phyloP scores from a whole-genome alignment of 2,113 vertebrate genomes.

The Gopherus evgoodei region DNA sequence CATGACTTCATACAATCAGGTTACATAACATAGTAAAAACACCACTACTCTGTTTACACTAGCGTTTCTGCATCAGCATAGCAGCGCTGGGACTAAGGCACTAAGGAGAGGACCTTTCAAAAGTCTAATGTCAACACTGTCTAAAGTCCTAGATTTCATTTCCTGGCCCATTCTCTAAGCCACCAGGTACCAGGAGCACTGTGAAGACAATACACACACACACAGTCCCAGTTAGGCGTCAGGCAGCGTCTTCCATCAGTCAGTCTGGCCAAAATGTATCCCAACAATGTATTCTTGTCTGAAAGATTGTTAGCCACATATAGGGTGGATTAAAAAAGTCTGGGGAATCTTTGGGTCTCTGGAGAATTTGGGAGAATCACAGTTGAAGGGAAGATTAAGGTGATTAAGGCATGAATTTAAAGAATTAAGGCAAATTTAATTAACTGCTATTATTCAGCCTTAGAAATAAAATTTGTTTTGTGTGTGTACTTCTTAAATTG shows the following conservation, averaged over 20 bases:
- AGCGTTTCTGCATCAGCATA: too few species aligned
- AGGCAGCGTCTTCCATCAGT: not conserved
- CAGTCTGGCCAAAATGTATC: not conserved
- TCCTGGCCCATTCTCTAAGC: not conserved
- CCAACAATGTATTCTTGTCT: not conserved
- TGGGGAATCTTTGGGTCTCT: not conserved
- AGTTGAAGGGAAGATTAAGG: not conserved
- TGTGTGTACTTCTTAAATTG: not conserved
- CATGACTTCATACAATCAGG: too few species aligned
- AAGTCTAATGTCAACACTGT: not conserved
- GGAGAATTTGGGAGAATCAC: not conserved
- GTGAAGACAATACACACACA: not conserved
- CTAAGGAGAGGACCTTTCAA: not conserved
- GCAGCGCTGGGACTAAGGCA: not conserved
- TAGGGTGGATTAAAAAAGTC: not conserved
- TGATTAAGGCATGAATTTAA: not conserved
- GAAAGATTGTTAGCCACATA: not conserved
- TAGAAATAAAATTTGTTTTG: not conserved
- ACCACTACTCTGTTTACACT: too few species aligned
- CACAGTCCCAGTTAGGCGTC: not conserved
- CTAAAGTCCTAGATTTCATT: not conserved
- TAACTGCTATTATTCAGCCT: not conserved
- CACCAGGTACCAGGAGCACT: not conserved
- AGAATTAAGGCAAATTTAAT: not conserved
- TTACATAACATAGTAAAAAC: too few species aligned